Conservation (phyloP, 2,888 invertebrate species). For the Microplitis deprimator region DNA sequence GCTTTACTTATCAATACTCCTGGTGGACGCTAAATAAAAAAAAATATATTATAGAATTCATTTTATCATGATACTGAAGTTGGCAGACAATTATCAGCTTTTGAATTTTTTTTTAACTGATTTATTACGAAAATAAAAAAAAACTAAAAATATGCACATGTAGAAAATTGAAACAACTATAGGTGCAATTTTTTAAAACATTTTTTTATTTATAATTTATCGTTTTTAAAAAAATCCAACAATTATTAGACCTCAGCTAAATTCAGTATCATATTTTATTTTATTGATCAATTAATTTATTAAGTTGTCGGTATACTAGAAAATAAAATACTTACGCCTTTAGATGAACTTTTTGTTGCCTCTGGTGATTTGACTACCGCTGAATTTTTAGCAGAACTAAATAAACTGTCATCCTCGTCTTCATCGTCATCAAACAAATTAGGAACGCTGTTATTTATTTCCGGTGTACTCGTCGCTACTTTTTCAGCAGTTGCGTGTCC, state of each 20-base stretch:
- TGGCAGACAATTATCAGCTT: too few species aligned
- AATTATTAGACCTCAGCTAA: too few species aligned
- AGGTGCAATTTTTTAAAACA: too few species aligned
- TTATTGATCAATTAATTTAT: too few species aligned
- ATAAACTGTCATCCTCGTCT: conserved; percentile 61
- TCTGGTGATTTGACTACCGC: conserved; percentile 40
- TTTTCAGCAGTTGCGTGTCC: conserved; percentile 43
- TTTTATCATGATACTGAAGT: background rate
- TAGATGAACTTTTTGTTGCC: conserved; percentile 25
- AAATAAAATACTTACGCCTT: conserved; percentile 32
- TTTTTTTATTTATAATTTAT: too few species aligned
- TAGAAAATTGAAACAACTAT: too few species aligned
- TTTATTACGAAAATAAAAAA: too few species aligned
- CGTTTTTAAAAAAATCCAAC: too few species aligned
- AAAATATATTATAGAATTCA: background rate
- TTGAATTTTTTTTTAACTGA: too few species aligned
- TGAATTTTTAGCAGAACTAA: conserved; percentile 50
- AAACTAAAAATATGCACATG: too few species aligned
- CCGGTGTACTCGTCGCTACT: conserved; percentile 62
- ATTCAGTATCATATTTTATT: too few species aligned
- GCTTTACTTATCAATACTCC: conserved; percentile 75
- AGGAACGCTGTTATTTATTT: conserved; percentile 53
- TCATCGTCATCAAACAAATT: conserved; percentile 60
- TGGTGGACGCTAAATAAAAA: conserved; percentile 74
- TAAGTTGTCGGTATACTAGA: too few species aligned